Conservation (phyloP, 1,140 invertebrate species). For the Achatina immaculata region DNA sequence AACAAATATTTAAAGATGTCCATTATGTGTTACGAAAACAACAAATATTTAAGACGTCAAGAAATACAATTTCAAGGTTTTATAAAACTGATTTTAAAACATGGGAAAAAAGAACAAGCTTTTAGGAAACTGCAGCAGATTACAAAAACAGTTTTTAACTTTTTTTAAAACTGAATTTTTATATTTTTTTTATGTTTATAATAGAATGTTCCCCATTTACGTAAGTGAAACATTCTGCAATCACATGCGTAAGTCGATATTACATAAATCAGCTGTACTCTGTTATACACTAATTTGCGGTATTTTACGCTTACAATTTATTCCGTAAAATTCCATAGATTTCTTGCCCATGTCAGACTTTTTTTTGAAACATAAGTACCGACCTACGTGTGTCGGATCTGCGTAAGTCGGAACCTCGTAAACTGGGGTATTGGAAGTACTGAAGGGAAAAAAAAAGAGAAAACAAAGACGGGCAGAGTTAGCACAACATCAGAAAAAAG, state of each 20-base stretch:
- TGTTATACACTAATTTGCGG: background rate
- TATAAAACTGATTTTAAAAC: background rate
- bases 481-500: background rate
- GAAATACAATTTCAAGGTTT: background rate
- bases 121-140: background rate
- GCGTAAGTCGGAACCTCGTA: background rate
- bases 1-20: background rate
- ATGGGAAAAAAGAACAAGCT: background rate
- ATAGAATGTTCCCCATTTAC: background rate
- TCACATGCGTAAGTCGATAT: background rate
- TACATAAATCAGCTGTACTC: background rate
- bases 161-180: background rate
- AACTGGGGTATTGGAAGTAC: background rate
- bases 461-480: background rate
- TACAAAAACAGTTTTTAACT: background rate
- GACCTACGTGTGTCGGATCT: background rate
- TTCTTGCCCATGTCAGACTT: background rate
- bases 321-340: background rate
- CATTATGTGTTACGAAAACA: background rate
- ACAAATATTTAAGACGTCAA: background rate
- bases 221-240: background rate
- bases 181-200: background rate
- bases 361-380: background rate
- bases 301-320: background rate
- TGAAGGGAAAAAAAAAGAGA: background rate